Base-by-base conservation (phyloP, 1,140 invertebrate species). In the Penaeus indicus region DNA sequence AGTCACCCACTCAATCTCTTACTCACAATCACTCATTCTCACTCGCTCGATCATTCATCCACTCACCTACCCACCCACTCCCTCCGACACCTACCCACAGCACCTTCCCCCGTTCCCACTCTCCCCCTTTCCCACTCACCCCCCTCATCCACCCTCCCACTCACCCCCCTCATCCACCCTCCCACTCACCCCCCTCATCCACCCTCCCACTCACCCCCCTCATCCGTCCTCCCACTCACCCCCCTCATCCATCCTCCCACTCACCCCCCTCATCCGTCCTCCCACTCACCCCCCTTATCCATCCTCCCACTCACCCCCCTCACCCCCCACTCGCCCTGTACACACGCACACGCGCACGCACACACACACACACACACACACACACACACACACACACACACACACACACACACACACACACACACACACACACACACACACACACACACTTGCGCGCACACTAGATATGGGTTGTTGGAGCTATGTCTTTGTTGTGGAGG, bases 361-460 rank as follows among this genome's bases (percentile, higher is more conserved):
- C 67, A 7, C 67, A 69, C 67, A 7, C 67, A 69, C 67, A 7
- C 67, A 69, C 67, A 69, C 67, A 69, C 67, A 69, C 67, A 69
- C 67, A 69, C 67, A 69, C 67, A 69, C 67, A 69, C 67, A 69
- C 67, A 69, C 67, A 69, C 67, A 69, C 67, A 69, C 67, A 69
- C 67, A 69, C 67, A 69, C 67, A 69, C 63, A 67, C 67, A 69
- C 67, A 69, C 67, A 69, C 67, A 69, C 67, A 69, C 67, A 69
- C 67, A 69, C 67, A 69, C 67, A 69, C 67, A 69, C 67, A 69
- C 67, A 13, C 67, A 69, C 67, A 69, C 67, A 69, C 67, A 69
- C 67, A 69, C 27, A 13, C 67, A 69, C 67, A 67, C 63, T 67
- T 3, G 1, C 63, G 3, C 63, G 1, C 63, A 64, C 63, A 64